Conservation (phyloP, 2,888 invertebrate species). For the Priocnemis perturbator region DNA sequence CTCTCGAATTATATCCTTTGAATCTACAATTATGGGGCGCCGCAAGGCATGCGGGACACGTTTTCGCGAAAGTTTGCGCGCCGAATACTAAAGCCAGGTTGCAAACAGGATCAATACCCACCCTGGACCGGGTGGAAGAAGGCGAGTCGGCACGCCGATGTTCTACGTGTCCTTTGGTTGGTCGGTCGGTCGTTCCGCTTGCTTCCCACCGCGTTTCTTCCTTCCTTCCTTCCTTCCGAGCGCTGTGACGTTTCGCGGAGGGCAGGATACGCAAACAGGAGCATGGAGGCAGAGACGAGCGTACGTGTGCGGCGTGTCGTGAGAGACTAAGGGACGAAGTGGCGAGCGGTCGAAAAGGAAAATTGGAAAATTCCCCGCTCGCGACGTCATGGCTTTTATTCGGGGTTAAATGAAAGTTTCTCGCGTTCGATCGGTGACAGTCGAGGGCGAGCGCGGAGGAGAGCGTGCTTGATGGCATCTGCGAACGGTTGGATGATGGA, state of each 20-base stretch:
- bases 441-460: no score
- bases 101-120: constrained; percentile 73
- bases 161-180: background rate
- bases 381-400: no score
- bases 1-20: constrained; percentile 74
- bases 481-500: no score
- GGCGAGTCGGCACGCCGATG: constrained; percentile 16
- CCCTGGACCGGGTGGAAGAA: constrained; percentile 16
- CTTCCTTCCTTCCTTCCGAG: no score
- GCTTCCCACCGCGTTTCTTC: background rate
- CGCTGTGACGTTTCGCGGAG: background rate
- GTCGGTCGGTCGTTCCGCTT: background rate
- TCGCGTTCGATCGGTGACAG: no score
- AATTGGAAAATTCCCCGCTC: no score
- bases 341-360: background rate
- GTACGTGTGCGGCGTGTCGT: background rate
- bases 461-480: no score
- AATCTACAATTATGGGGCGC: constrained; percentile 74
- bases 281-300: no score
- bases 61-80: constrained; percentile 71
- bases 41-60: constrained; percentile 69
- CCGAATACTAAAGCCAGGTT: constrained; percentile 72
- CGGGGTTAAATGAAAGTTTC: no score
- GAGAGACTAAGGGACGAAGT: constrained; percentile 1
- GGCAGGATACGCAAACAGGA: constrained; percentile 11